A percentile compares a stretch with the other conserved stretches of the same genome.
These are phyloP conservation scores for Orchestes rusci DNA, from an alignment of 2,888 invertebrate species.

Conservation along the genomic window DNA sequence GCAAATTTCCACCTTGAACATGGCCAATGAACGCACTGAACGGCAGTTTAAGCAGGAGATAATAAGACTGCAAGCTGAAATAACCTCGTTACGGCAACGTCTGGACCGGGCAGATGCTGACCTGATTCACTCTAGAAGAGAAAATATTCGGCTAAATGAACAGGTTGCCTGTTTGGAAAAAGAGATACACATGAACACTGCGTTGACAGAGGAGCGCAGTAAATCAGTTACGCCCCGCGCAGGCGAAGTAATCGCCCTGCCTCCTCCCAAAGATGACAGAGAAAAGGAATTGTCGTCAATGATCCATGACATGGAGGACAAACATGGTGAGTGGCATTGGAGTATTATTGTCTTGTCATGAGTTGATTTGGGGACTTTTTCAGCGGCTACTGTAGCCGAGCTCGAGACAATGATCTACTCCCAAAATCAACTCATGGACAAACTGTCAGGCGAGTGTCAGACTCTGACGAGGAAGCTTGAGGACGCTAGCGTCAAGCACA, in stretches of 20 bases:
- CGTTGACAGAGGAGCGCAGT: constrained; percentile 38
- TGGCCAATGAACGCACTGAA: constrained; percentile 61
- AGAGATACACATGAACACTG: constrained; percentile 48
- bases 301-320: constrained; percentile 72
- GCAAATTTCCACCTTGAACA: constrained; percentile 64
- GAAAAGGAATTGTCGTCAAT: constrained; percentile 68
- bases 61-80: constrained; percentile 68
- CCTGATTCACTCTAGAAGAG: constrained; percentile 69
- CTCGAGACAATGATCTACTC: constrained; percentile 84
- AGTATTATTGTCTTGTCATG: constrained; percentile 33
- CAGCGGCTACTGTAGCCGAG: constrained; percentile 84
- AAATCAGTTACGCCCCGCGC: constrained; percentile 31
- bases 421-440: constrained; percentile 90
- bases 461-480: constrained; percentile 83
- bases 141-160: constrained; percentile 70
- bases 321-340: constrained; percentile 58
- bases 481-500: constrained; percentile 80
- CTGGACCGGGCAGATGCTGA: constrained; percentile 76
- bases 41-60: constrained; percentile 70
- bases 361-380: constrained; percentile 39
- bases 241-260: constrained; percentile 36
- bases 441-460: constrained; percentile 84
- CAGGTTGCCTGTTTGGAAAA: constrained; percentile 73
- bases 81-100: constrained; percentile 65
- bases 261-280: constrained; percentile 35